Evolutionary conservation across 1,140 invertebrate genomes (phyloP).

Genomic region (Magallana ariakensis): DNA sequence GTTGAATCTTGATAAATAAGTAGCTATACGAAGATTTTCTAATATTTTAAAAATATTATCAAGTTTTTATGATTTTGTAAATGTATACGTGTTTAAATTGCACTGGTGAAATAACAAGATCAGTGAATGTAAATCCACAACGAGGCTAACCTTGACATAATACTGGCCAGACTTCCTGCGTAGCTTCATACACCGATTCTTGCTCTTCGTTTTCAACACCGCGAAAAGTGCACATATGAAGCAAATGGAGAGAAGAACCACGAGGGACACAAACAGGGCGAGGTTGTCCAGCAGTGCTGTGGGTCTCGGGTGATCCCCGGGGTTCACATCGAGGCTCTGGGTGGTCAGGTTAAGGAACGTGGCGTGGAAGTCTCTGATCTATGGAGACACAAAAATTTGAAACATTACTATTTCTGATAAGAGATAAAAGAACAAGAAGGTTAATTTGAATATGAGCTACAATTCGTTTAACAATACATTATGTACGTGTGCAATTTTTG

Average conservation of each 20-base stretch:
- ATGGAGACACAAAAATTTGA: background rate
- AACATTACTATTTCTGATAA: background rate
- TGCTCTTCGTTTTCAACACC: background rate
- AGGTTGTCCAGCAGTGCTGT: background rate
- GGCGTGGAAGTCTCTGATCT: conserved; percentile 4
- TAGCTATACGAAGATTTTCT: too few relatives aligned
- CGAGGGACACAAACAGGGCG: background rate
- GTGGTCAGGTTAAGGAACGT: background rate
- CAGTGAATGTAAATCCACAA: too few relatives aligned
- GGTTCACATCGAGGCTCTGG: background rate
- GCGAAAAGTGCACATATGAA: background rate
- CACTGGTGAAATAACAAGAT: too few relatives aligned
- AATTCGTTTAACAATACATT: too few relatives aligned
- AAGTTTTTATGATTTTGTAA: too few relatives aligned
- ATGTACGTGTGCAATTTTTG: too few relatives aligned
- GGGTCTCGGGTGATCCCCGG: background rate
- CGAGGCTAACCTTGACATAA: background rate
- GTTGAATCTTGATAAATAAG: too few relatives aligned
- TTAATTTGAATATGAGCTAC: background rate
- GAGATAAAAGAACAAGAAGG: background rate
- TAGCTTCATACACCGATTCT: conserved; percentile 17
- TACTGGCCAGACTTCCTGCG: conserved; percentile 6
- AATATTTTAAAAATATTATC: too few relatives aligned
- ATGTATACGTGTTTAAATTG: too few relatives aligned
- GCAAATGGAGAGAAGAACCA: background rate